Evolutionary conservation across 2,888 invertebrate species (phyloP).

Genomic region (Abscondita cerata): DNA sequence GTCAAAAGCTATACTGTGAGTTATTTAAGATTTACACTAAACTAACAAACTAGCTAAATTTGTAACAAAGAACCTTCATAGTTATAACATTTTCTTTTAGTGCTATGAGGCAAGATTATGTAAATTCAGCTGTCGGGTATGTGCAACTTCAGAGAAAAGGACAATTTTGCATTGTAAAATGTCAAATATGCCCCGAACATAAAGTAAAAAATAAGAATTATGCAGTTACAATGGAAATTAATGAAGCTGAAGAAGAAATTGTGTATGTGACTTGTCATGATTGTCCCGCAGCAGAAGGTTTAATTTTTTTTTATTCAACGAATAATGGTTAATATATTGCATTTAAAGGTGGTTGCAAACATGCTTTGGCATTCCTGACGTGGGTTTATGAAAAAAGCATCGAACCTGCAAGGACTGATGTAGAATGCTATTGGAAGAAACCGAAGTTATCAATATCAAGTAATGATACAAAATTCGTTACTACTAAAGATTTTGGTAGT

Average conservation of each 20-base stretch:
- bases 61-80: no score
- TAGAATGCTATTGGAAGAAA: constrained; percentile 11
- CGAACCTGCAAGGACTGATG: background rate
- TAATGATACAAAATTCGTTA: background rate
- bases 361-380: background rate
- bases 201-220: background rate
- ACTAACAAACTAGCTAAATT: no score
- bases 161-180: constrained; percentile 38
- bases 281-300: background rate
- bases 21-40: no score
- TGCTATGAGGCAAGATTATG: no score
- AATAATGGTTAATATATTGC: background rate
- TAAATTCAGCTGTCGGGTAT: no score
- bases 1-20: background rate
- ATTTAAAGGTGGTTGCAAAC: constrained; percentile 10
- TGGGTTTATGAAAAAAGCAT: background rate
- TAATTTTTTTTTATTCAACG: no score
- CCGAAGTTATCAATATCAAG: background rate
- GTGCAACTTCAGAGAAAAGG: constrained; percentile 37
- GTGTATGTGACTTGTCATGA: background rate
- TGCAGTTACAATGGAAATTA: background rate
- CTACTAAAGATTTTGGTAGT: background rate
- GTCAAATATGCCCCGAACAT: constrained; percentile 1
- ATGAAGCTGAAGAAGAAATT: background rate
- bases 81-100: no score